phyloP scores from a whole-genome alignment of 2,888 invertebrate species.

The Erynnis tages region DNA sequence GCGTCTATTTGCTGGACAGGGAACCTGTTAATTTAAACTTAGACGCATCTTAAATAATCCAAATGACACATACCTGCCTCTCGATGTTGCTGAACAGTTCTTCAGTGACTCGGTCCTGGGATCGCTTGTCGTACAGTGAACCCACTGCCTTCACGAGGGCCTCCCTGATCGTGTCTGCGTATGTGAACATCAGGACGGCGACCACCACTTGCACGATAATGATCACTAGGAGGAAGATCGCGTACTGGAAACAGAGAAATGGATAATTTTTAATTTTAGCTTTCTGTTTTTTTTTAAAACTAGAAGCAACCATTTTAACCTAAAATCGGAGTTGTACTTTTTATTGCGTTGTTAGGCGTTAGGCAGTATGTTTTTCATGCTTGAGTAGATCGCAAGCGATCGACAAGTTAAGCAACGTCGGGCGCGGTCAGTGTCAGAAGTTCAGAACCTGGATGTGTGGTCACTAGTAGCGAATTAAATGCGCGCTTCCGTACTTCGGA shows the following conservation, averaged over 20 bases:
- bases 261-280: not conserved
- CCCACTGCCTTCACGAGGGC: conserved; percentile 69
- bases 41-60: not conserved
- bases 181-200: conserved; percentile 84
- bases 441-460: too few relatives aligned
- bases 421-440: conserved; percentile 58
- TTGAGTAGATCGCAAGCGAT: too few relatives aligned
- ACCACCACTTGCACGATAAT: conserved; percentile 88
- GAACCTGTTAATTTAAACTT: too few relatives aligned
- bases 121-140: conserved; percentile 50
- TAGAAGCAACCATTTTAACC: not conserved
- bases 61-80: conserved; percentile 64
- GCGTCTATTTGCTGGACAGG: too few relatives aligned
- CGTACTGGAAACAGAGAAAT: conserved; percentile 82
- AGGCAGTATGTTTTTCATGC: too few relatives aligned
- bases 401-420: conserved; percentile 37
- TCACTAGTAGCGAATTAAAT: too few relatives aligned
- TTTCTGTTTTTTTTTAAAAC: not conserved
- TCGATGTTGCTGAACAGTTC: conserved; percentile 84
- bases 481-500: too few relatives aligned
- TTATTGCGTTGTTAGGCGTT: too few relatives aligned
- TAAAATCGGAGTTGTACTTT: too few relatives aligned
- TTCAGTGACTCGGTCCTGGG: conserved; percentile 61
- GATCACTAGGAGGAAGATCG: conserved; percentile 85
- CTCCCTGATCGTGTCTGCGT: conserved; percentile 77